Conservation (phyloP, 1,140 invertebrate genomes). For the Cotesia typhae region DNA sequence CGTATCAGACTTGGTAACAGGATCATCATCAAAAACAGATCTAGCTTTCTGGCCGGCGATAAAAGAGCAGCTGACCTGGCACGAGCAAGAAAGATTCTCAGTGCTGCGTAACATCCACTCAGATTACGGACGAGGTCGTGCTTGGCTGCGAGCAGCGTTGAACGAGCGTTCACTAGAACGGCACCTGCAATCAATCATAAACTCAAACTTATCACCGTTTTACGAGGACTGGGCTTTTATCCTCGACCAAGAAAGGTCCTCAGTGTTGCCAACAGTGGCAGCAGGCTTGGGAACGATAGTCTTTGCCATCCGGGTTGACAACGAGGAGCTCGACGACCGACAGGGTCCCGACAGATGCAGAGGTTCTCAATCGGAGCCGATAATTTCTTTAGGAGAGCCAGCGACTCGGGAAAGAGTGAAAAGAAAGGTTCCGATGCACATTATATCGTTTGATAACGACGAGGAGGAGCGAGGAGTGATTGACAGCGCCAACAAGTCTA, state of each 20-base stretch:
- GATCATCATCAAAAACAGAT: slow-evolving; percentile 48
- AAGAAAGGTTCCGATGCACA: slow-evolving; percentile 69
- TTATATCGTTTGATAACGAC: slow-evolving; percentile 74
- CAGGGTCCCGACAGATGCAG: slow-evolving; percentile 52
- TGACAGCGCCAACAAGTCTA: slow-evolving; percentile 43
- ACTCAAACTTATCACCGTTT: slow-evolving; percentile 74
- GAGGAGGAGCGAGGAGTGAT: slow-evolving; percentile 45
- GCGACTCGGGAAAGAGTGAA: slow-evolving; percentile 66
- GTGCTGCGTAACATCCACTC: slow-evolving; percentile 83
- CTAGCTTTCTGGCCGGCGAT: slow-evolving; percentile 74
- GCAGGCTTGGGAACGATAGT: slow-evolving; percentile 85
- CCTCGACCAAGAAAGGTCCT: slow-evolving; percentile 77
- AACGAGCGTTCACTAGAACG: slow-evolving; percentile 91
- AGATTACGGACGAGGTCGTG: slow-evolving; percentile 82
- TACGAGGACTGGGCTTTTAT: slow-evolving; percentile 89
- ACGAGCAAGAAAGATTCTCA: slow-evolving; percentile 86
- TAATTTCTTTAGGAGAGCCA: slow-evolving; percentile 65
- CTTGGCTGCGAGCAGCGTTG: slow-evolving; percentile 85
- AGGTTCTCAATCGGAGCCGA: slow-evolving; percentile 64
- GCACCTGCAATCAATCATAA: slow-evolving; percentile 80
- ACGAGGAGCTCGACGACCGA: slow-evolving; percentile 78
- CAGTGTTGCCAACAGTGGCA: slow-evolving; percentile 81
- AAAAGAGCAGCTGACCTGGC: slow-evolving; percentile 79
- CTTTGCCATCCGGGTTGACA: slow-evolving; percentile 91
- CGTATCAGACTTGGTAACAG: slow-evolving; percentile 70